A percentile compares a stretch with the other conserved stretches of the same genome.
phyloP scores from a whole-genome alignment of 2,888 invertebrate genomes.

The Scaptomyza flava region DNA sequence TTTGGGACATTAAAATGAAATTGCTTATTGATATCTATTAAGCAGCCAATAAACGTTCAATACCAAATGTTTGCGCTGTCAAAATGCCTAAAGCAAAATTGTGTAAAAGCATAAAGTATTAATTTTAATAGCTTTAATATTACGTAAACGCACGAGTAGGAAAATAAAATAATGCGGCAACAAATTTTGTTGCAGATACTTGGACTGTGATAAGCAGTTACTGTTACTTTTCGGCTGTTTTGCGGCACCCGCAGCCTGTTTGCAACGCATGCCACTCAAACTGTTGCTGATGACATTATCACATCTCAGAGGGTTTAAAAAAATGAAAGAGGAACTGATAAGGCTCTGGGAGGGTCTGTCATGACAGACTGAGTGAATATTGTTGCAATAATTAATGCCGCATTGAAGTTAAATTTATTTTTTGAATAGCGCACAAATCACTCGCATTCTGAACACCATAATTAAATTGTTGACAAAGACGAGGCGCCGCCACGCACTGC shows the following conservation, averaged over 20 bases:
- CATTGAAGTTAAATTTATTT: constrained; percentile 60
- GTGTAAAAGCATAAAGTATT: constrained; percentile 3
- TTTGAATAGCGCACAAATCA: constrained; percentile 66
- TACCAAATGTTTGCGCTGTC: constrained; percentile 29
- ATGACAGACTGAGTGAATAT: background rate
- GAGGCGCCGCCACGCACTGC: background rate
- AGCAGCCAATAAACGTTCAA: constrained; percentile 36
- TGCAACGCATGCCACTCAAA: constrained; percentile 15
- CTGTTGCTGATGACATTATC: constrained; percentile 46
- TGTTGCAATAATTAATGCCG: constrained; percentile 68
- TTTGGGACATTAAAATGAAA: constrained; percentile 43
- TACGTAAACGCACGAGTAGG: constrained; percentile 10
- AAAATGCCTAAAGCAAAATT: constrained; percentile 26
- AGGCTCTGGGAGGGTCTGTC: background rate
- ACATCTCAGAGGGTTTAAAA: background rate
- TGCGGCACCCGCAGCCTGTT: constrained; percentile 34
- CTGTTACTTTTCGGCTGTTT: background rate
- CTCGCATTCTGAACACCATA: constrained; percentile 46
- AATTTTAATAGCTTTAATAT: constrained; percentile 15
- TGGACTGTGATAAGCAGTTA: constrained; percentile 16
- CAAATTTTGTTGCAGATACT: constrained; percentile 23
- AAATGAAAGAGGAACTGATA: too few species aligned
- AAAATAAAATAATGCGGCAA: background rate
- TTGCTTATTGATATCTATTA: constrained; percentile 54
- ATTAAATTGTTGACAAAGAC: constrained; percentile 62